Conservation (phyloP, 1,140 invertebrate genomes). For the Vanessa tameamea region DNA sequence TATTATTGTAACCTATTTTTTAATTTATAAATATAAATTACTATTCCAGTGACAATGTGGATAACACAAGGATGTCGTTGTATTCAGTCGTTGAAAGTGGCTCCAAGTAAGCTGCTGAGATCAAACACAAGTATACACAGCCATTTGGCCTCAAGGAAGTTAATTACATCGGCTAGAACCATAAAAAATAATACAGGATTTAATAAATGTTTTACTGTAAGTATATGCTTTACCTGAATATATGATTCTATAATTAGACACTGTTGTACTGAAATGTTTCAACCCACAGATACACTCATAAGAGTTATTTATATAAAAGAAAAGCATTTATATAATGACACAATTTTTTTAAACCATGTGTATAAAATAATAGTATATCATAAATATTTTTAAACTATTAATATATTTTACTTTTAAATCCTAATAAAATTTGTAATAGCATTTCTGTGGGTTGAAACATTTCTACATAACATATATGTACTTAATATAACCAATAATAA, state of each 20-base stretch:
- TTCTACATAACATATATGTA: too few species aligned
- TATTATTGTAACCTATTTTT: neutral
- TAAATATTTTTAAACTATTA: too few species aligned
- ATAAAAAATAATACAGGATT: conserved; percentile 21
- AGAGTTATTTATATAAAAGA: too few species aligned
- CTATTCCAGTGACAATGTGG: conserved; percentile 16
- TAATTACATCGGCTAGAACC: conserved; percentile 47
- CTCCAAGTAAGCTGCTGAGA: conserved; percentile 41
- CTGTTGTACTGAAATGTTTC: too few species aligned
- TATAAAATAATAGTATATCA: too few species aligned
- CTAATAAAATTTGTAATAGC: too few species aligned
- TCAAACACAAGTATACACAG: conserved; percentile 38
- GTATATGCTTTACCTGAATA: conserved; percentile 1
- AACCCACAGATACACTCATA: too few species aligned
- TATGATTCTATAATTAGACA: neutral
- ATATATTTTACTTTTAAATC: too few species aligned
- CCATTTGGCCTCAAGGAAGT: conserved; percentile 41
- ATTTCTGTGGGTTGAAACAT: too few species aligned
- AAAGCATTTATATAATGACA: too few species aligned
- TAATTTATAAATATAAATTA: neutral
- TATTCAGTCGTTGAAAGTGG: conserved; percentile 40
- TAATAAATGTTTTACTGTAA: conserved; percentile 49
- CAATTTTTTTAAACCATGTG: too few species aligned
- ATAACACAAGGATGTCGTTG: conserved; percentile 44
- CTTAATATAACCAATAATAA: too few species aligned